phyloP scores from a whole-genome alignment of 2,113 vertebrate species.

The Synchiropus splendidus region DNA sequence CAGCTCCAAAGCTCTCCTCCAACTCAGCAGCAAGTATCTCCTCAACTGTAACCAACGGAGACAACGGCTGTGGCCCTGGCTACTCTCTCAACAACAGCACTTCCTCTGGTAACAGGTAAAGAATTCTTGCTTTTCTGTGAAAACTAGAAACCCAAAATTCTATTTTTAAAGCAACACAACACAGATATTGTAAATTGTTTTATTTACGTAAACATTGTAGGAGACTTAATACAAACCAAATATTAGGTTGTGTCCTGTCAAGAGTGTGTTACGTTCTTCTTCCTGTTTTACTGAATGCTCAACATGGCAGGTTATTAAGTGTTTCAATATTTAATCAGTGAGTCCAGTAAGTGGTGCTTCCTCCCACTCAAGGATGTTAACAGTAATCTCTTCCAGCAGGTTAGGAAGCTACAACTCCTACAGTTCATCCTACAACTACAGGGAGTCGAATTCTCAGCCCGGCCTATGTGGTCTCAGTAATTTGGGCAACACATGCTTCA shows the following conservation, averaged over 20 bases:
- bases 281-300: too few species aligned
- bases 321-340: too few species aligned
- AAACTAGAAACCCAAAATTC: too few species aligned
- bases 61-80: conserved; percentile 76
- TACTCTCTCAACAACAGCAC: conserved; percentile 83
- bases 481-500: conserved; percentile 96
- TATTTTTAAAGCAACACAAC: too few species aligned
- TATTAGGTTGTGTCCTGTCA: too few species aligned
- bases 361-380: not conserved
- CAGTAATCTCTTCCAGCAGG: conserved; percentile 40
- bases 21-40: conserved; percentile 79
- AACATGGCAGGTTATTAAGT: too few species aligned
- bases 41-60: conserved; percentile 86
- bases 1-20: conserved; percentile 86
- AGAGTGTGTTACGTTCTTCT: too few species aligned
- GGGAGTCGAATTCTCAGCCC: conserved; percentile 80
- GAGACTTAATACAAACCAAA: too few species aligned
- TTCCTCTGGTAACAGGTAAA: conserved; percentile 71
- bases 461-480: conserved; percentile 94
- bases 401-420: conserved; percentile 82
- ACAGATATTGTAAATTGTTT: too few species aligned
- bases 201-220: too few species aligned
- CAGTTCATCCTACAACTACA: conserved; percentile 81
- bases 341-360: too few species aligned
- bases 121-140: too few species aligned